Conservation (phyloP, 1,140 invertebrate species). For the Orius insidiosus region DNA sequence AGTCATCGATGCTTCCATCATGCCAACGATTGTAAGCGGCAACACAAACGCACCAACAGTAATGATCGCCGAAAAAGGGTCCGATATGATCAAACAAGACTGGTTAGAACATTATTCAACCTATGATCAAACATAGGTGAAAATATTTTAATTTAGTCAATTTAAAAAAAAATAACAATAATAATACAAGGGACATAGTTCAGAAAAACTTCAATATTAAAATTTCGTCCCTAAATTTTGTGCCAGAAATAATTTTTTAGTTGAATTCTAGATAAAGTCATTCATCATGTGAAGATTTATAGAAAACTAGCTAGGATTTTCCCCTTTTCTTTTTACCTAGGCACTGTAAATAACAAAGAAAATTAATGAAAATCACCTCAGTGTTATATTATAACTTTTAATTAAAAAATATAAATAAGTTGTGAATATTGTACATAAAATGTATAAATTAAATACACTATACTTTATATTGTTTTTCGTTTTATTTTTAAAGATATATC, state of each 20-base stretch:
- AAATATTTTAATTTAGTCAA: constrained; percentile 22
- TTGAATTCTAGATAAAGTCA: too few relatives aligned
- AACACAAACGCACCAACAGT: constrained; percentile 73
- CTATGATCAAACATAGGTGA: constrained; percentile 2
- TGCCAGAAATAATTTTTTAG: too few relatives aligned
- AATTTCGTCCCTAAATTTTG: background rate
- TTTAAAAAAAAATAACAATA: constrained; percentile 46
- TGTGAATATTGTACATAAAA: too few relatives aligned
- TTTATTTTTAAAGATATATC: too few relatives aligned
- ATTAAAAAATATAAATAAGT: too few relatives aligned
- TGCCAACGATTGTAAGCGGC: constrained; percentile 65
- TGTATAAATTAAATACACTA: too few relatives aligned
- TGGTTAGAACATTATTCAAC: constrained; percentile 30
- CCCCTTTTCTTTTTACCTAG: constrained; percentile 23
- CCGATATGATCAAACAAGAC: constrained; percentile 62
- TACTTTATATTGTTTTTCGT: too few relatives aligned
- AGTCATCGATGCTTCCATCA: constrained; percentile 75
- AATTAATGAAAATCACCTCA: too few relatives aligned
- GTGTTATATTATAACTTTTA: too few relatives aligned
- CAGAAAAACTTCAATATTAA: constrained; percentile 51
- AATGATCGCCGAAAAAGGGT: constrained; percentile 73
- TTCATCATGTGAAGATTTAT: too few relatives aligned
- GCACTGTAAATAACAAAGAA: constrained; percentile 41
- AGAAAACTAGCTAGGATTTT: too few relatives aligned
- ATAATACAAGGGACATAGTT: constrained; percentile 54